These are phyloP conservation scores for Papilio helenus DNA, from an alignment of 1,140 invertebrate genomes.

Conservation along the genomic window DNA sequence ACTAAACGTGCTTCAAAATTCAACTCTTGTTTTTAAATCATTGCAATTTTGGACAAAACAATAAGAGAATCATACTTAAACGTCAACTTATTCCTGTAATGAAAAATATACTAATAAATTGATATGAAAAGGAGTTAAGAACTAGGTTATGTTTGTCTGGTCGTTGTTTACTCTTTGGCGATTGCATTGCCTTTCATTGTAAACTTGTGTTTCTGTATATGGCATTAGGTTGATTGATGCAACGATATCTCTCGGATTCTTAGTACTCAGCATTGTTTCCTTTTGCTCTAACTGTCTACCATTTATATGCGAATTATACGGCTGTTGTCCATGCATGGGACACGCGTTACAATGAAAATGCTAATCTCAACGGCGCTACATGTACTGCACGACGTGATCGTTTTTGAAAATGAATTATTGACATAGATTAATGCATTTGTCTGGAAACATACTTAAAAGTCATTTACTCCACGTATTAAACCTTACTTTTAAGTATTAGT, in stretches of 20 bases:
- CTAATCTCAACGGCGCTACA: slow-evolving; percentile 26
- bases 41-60: too few species aligned
- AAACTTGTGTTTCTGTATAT: slow-evolving; percentile 48
- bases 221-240: slow-evolving; percentile 51
- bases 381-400: slow-evolving; percentile 24
- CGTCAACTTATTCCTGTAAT: too few species aligned
- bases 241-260: slow-evolving; percentile 48
- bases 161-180: slow-evolving; percentile 11
- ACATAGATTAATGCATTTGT: not conserved
- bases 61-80: too few species aligned
- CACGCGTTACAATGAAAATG: slow-evolving; percentile 27
- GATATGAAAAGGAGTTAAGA: not conserved
- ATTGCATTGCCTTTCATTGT: slow-evolving; percentile 27
- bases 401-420: slow-evolving; percentile 15
- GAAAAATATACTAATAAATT: too few species aligned
- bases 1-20: too few species aligned
- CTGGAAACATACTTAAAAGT: not conserved
- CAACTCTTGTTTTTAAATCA: too few species aligned
- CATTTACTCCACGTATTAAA: not conserved
- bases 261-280: slow-evolving; percentile 55
- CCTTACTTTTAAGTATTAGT: too few species aligned
- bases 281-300: slow-evolving; percentile 44
- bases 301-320: slow-evolving; percentile 40
- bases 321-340: not conserved
- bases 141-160: not conserved